phyloP scores from a whole-genome alignment of 2,888 invertebrate species.

The Actias luna region DNA sequence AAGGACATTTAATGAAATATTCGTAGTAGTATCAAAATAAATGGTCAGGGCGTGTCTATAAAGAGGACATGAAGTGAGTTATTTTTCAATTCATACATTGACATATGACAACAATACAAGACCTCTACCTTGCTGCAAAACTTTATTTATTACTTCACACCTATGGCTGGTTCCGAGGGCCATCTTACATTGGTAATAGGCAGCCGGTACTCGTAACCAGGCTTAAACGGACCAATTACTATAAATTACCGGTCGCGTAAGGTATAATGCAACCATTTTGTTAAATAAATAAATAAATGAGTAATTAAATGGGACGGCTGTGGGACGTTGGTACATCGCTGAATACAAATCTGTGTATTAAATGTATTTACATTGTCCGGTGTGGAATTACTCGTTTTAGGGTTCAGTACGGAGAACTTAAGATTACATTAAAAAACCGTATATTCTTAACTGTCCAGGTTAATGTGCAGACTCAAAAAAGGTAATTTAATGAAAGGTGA shows the following conservation, averaged over 20 bases:
- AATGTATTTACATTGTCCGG: slow-evolving; percentile 60
- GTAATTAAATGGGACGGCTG: slow-evolving; percentile 63
- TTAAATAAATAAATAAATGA: slow-evolving; percentile 71
- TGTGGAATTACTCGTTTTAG: slow-evolving; percentile 32
- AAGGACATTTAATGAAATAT: neutral
- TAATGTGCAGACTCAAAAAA: too few relatives aligned
- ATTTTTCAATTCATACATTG: slow-evolving; percentile 46
- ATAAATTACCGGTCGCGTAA: slow-evolving; percentile 64
- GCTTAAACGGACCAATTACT: slow-evolving; percentile 70
- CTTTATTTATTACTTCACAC: slow-evolving; percentile 9
- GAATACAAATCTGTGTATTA: slow-evolving; percentile 78
- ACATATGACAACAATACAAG: slow-evolving; percentile 35
- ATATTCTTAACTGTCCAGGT: too few relatives aligned
- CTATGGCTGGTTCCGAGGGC: slow-evolving; percentile 14
- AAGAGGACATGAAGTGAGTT: slow-evolving; percentile 31
- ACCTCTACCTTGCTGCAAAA: slow-evolving; percentile 26
- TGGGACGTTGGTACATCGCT: slow-evolving; percentile 41
- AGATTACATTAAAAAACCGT: too few relatives aligned
- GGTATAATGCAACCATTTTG: slow-evolving; percentile 69
- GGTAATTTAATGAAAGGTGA: too few relatives aligned
- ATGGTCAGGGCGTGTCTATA: slow-evolving; percentile 25
- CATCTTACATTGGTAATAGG: slow-evolving; percentile 31
- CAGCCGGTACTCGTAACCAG: slow-evolving; percentile 52
- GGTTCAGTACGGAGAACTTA: slow-evolving; percentile 2
- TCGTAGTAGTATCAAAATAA: slow-evolving; percentile 2